Base-by-base conservation (phyloP, 1,140 invertebrate species). In the Ladona fulva region DNA sequence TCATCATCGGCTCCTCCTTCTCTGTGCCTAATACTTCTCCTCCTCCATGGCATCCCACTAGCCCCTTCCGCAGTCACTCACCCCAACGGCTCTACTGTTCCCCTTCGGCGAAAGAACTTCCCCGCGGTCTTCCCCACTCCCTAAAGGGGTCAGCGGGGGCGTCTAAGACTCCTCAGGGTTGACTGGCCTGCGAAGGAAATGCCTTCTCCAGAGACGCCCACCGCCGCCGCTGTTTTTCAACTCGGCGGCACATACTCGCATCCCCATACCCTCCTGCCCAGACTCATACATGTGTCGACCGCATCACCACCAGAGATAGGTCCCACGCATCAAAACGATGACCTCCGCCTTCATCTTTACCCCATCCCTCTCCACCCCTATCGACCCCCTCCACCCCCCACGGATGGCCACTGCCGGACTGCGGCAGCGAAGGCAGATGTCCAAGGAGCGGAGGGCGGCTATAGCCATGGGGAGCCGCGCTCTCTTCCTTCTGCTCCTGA, bases 241-340 rank as follows among this genome's bases (percentile, higher is more conserved):
- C 52, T 66, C 52, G 52, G 52, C 52, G n/a, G 52, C 52, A 66
- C 16, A 16, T 22, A 3, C 52, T 37, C 52, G 3, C 52, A 12
- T 19, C 52, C 52, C 52, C 52, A 37, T 8, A 22, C 52, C 52
- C 3, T 66, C 52, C 52, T 12, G 14, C 52, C 52, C 12, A 66
- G 16, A 16, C 3, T 66, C 52, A 19, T 22, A 66, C 14, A 22
- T 66, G 52, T 66, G 52, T 66, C 16, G 52, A 66, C 52, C 52
- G 52, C 52, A 66, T 66, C 52, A 66, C 52, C 52, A 66, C 52
- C 52, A 66, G 52, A 66, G 52, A 66, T 66, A 66, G 52, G 52
- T 66, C 52, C 52, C 52, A 66, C 52, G 52, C 52, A 66, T 66
- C 52, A 66, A 66, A 66, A 66, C 52, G 52, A 66, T 66, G 52